Evolutionary conservation across 2,888 invertebrate species (phyloP).

Genomic region (Unio pictorum): DNA sequence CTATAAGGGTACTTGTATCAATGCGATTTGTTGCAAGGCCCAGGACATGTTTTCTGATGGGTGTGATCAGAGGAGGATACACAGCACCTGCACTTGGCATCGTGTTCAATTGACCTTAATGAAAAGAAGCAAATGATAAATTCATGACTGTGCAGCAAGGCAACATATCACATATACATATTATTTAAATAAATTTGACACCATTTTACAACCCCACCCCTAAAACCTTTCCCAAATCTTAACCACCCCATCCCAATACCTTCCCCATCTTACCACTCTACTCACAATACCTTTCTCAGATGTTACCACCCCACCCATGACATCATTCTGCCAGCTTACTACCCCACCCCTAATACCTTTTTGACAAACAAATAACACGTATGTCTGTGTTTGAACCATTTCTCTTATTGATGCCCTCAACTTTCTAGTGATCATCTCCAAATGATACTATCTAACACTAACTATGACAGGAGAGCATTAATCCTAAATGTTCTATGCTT

Average conservation of each 20-base stretch:
- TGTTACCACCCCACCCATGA: background rate
- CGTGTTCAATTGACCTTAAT: constrained; percentile 8
- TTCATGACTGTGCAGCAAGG: background rate
- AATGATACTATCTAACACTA: too few relatives aligned
- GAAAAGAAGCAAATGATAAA: background rate
- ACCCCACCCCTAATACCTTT: too few relatives aligned
- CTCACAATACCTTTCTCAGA: background rate
- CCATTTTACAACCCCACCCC: background rate
- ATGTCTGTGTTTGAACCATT: too few relatives aligned
- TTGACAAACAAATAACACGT: too few relatives aligned
- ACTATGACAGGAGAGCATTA: too few relatives aligned
- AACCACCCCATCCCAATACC: background rate
- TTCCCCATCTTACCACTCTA: background rate
- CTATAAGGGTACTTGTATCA: constrained; percentile 64
- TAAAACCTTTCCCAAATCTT: background rate
- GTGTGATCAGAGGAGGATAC: constrained; percentile 63
- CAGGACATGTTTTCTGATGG: constrained; percentile 48
- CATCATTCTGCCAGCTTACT: background rate
- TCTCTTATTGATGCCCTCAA: too few relatives aligned
- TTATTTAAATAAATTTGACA: background rate
- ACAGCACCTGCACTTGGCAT: constrained; percentile 70
- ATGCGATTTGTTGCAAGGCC: constrained; percentile 55
- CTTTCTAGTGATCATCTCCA: too few relatives aligned
- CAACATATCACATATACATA: background rate
- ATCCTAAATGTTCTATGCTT: too few relatives aligned